A percentile compares a stretch with the other conserved stretches of the same genome.
Conservation (phyloP, 2,888 invertebrate genomes). For the Drosophila nr. perissopoda region DNA sequence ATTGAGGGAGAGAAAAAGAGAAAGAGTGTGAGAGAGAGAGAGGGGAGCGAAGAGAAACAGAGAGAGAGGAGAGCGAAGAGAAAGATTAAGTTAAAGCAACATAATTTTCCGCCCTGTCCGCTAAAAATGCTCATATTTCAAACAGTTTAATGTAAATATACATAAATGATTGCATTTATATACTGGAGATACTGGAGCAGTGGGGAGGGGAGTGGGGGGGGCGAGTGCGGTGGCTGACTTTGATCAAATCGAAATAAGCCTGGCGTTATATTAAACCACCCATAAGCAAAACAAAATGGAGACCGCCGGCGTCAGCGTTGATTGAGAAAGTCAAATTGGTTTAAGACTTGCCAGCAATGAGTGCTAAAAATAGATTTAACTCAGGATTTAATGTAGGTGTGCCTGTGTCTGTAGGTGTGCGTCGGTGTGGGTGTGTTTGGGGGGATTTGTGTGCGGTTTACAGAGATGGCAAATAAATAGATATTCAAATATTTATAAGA, state of each 20-base stretch:
- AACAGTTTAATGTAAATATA: slow-evolving; percentile 35
- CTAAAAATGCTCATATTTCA: slow-evolving; percentile 49
- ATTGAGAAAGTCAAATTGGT: slow-evolving; percentile 13
- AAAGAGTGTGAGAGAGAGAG: too few relatives aligned
- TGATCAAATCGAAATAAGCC: slow-evolving; percentile 38
- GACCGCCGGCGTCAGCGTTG: slow-evolving; percentile 7
- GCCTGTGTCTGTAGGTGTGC: neutral
- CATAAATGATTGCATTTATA: slow-evolving; percentile 41
- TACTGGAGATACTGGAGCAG: neutral
- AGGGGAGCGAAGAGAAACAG: neutral
- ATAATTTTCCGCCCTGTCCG: slow-evolving; percentile 1
- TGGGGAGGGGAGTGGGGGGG: neutral
- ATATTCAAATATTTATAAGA: neutral
- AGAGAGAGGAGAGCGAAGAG: neutral
- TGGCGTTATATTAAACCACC: neutral
- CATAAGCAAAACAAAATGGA: slow-evolving; percentile 6
- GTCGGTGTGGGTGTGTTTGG: neutral
- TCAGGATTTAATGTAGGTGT: neutral
- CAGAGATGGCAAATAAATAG: neutral
- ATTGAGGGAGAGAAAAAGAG: neutral
- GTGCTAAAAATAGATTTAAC: slow-evolving; percentile 1
- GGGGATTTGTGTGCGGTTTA: neutral
- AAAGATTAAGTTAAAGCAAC: neutral
- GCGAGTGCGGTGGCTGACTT: neutral
- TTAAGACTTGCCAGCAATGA: neutral